A percentile compares a stretch with the other conserved stretches of the same genome.
These are phyloP conservation scores for Seladonia tumulorum DNA, from an alignment of 2,888 invertebrate genomes.

Conservation along the genomic window DNA sequence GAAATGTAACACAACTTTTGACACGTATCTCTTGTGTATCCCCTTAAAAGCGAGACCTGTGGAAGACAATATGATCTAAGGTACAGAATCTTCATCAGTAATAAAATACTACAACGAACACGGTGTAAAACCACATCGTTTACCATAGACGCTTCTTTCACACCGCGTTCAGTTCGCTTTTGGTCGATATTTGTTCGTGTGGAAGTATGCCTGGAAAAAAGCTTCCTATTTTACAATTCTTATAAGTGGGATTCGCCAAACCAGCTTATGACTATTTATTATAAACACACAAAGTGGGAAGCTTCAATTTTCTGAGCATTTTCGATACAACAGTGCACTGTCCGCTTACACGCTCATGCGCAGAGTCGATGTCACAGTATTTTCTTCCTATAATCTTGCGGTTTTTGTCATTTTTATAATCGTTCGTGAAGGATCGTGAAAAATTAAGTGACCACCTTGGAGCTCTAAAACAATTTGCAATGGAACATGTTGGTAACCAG, in stretches of 20 bases:
- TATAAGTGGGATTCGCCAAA: neutral
- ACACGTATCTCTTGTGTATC: slow-evolving; percentile 75
- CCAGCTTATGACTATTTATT: neutral
- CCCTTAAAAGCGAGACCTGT: slow-evolving; percentile 80
- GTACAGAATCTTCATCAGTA: slow-evolving; percentile 75
- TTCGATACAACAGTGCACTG: slow-evolving; percentile 48
- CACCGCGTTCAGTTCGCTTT: slow-evolving; percentile 58
- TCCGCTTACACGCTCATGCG: slow-evolving; percentile 58
- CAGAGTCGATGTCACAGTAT: slow-evolving; percentile 36
- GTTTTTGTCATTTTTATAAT: neutral
- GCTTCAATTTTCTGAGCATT: slow-evolving; percentile 55
- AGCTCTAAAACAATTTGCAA: too few relatives aligned
- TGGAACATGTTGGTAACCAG: too few relatives aligned
- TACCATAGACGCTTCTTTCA: slow-evolving; percentile 65
- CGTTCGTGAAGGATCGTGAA: neutral
- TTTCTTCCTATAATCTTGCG: neutral
- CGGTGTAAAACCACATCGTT: slow-evolving; percentile 49
- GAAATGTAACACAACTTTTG: slow-evolving; percentile 65
- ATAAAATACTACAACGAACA: slow-evolving; percentile 60
- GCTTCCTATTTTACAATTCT: slow-evolving; percentile 37
- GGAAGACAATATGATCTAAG: slow-evolving; percentile 83
- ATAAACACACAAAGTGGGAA: slow-evolving; percentile 36
- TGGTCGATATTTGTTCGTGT: slow-evolving; percentile 34
- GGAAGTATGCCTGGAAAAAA: slow-evolving; percentile 52
- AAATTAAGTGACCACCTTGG: neutral